A percentile compares a stretch with the other conserved stretches of the same genome.
Evolutionary conservation across 1,140 invertebrate genomes (phyloP).

Genomic region (Drosophila sechellia): DNA sequence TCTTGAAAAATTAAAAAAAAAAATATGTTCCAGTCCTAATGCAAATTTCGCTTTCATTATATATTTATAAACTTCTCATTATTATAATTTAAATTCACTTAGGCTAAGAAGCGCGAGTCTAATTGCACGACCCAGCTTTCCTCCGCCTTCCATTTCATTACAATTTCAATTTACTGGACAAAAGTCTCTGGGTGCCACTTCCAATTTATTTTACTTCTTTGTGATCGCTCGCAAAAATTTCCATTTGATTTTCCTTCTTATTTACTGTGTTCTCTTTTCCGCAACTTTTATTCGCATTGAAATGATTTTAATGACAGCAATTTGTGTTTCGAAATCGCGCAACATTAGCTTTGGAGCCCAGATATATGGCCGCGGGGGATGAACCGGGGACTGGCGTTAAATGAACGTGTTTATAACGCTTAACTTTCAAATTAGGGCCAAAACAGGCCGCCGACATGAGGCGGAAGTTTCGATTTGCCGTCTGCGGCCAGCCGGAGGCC

Average conservation of each 20-base stretch:
- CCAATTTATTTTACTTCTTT: constrained; percentile 31
- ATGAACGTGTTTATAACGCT: constrained; percentile 81
- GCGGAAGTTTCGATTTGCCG: constrained; percentile 82
- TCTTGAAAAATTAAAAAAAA: neutral
- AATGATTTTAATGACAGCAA: constrained; percentile 82
- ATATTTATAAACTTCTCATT: constrained; percentile 41
- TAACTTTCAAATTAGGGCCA: constrained; percentile 76
- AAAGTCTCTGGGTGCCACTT: constrained; percentile 15
- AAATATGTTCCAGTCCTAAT: constrained; percentile 11
- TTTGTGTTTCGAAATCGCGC: constrained; percentile 80
- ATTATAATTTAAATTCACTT: constrained; percentile 37
- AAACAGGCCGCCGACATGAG: constrained; percentile 37
- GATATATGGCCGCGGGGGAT: constrained; percentile 11
- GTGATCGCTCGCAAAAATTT: constrained; percentile 29
- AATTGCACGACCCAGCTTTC: constrained; percentile 55
- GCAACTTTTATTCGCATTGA: constrained; percentile 74
- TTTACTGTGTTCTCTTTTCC: constrained; percentile 33
- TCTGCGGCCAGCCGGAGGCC: constrained; percentile 55
- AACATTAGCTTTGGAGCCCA: constrained; percentile 68
- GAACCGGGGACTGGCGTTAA: constrained; percentile 39
- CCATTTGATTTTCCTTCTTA: constrained; percentile 54
- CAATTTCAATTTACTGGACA: constrained; percentile 43
- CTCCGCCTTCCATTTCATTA: constrained; percentile 38
- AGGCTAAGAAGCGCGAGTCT: constrained; percentile 35
- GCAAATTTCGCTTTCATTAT: constrained; percentile 23